A percentile compares a stretch with the other conserved stretches of the same genome.
phyloP scores from a whole-genome alignment of 2,797 vertebrate species.

The Megalops cyprinoides region DNA sequence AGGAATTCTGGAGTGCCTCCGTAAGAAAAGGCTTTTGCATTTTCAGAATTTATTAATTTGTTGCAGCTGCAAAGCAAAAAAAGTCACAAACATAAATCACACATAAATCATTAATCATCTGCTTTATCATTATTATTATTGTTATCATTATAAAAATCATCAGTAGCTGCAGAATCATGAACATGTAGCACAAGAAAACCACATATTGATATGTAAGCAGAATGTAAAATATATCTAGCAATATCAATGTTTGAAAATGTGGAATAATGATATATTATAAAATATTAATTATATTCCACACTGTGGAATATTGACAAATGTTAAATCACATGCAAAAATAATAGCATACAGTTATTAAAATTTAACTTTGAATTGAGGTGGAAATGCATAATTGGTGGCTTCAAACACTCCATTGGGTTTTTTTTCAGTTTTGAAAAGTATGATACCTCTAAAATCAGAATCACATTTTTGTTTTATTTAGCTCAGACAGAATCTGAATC shows the following conservation, averaged over 20 bases:
- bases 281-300: background rate
- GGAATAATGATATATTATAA: no score
- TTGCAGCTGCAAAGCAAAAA: background rate
- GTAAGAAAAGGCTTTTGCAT: background rate
- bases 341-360: background rate
- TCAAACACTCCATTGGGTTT: background rate
- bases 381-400: background rate
- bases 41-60: background rate
- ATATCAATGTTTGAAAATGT: no score
- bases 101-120: background rate
- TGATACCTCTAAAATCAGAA: slow-evolving; percentile 44
- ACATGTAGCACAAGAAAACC: no score
- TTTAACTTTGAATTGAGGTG: background rate
- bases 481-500: slow-evolving; percentile 52
- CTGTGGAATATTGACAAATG: background rate
- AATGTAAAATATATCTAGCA: no score
- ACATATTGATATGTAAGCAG: no score
- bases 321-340: background rate
- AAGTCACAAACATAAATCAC: background rate
- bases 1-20: background rate
- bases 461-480: slow-evolving; percentile 76
- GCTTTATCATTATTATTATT: slow-evolving; percentile 15
- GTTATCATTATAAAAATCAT: background rate
- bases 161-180: background rate
- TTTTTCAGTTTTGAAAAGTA: background rate